These are phyloP conservation scores for Sphaerophoria rueppellii DNA, from an alignment of 2,888 invertebrate genomes.

Conservation along the genomic window DNA sequence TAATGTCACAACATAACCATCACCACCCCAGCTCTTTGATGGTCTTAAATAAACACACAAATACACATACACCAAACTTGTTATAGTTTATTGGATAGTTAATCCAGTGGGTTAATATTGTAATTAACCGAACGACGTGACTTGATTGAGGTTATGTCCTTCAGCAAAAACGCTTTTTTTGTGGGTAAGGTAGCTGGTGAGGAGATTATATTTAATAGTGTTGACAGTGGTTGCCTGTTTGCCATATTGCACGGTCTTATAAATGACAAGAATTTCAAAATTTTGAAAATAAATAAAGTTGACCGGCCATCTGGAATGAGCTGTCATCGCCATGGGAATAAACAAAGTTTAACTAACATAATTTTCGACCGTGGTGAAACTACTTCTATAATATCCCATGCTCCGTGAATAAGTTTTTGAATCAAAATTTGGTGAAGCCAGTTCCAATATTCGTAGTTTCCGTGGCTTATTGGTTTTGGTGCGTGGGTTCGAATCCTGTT, in stretches of 20 bases:
- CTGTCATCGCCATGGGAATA: no score
- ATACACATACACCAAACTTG: neutral
- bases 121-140: conserved; percentile 68
- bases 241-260: neutral
- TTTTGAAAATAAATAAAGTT: neutral
- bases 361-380: no score
- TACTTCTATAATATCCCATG: no score
- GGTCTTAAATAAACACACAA: conserved; percentile 5
- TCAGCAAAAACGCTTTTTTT: neutral
- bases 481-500: no score
- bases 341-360: no score
- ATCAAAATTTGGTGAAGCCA: no score
- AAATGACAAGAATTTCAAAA: neutral
- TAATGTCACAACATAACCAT: conserved; percentile 46
- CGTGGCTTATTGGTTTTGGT: no score
- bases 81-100: conserved; percentile 58
- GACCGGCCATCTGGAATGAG: no score
- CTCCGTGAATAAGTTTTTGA: no score
- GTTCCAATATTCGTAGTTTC: no score
- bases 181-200: neutral
- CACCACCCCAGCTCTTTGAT: neutral
- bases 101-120: conserved; percentile 66
- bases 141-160: conserved; percentile 55
- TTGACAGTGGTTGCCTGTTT: neutral
- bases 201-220: neutral